A percentile compares a stretch with the other conserved stretches of the same genome.
These are phyloP conservation scores for Hypselothyrea guttata DNA, from an alignment of 2,888 invertebrate species.

Conservation along the genomic window DNA sequence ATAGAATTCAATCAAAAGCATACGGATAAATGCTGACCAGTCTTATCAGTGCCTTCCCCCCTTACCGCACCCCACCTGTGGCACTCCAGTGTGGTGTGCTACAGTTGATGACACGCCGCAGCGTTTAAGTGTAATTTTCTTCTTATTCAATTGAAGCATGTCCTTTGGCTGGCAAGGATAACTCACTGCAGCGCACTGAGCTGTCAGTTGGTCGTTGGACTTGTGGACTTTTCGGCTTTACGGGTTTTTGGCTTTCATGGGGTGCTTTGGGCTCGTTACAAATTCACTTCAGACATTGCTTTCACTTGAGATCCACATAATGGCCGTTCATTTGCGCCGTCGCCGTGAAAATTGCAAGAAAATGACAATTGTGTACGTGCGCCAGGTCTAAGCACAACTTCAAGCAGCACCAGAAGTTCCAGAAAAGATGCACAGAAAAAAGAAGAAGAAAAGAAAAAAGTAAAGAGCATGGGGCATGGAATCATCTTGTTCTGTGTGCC, in stretches of 20 bases:
- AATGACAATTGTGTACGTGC: constrained; percentile 76
- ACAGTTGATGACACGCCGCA: constrained; percentile 65
- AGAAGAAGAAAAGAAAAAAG: constrained; percentile 16
- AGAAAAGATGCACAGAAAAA: constrained; percentile 5
- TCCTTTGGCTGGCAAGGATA: constrained; percentile 62
- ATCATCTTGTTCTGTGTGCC: constrained; percentile 57
- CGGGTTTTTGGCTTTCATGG: constrained; percentile 6
- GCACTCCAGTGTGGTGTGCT: not conserved
- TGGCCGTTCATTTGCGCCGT: constrained; percentile 78
- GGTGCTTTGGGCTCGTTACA: constrained; percentile 59
- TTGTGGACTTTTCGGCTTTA: constrained; percentile 9
- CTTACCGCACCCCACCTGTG: not conserved
- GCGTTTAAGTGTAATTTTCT: constrained; percentile 79
- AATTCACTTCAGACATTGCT: constrained; percentile 72
- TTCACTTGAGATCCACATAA: constrained; percentile 79
- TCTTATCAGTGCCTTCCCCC: constrained; percentile 5
- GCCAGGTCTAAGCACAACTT: constrained; percentile 42
- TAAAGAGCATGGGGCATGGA: constrained; percentile 29
- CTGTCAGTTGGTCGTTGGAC: constrained; percentile 42
- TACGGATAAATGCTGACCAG: constrained; percentile 51
- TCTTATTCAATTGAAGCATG: constrained; percentile 79
- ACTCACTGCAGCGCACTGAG: constrained; percentile 66
- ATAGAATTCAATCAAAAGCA: constrained; percentile 57
- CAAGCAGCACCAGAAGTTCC: constrained; percentile 13
- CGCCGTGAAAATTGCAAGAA: constrained; percentile 61